Conservation (phyloP, 2,113 vertebrate species). For the Nicator chloris region DNA sequence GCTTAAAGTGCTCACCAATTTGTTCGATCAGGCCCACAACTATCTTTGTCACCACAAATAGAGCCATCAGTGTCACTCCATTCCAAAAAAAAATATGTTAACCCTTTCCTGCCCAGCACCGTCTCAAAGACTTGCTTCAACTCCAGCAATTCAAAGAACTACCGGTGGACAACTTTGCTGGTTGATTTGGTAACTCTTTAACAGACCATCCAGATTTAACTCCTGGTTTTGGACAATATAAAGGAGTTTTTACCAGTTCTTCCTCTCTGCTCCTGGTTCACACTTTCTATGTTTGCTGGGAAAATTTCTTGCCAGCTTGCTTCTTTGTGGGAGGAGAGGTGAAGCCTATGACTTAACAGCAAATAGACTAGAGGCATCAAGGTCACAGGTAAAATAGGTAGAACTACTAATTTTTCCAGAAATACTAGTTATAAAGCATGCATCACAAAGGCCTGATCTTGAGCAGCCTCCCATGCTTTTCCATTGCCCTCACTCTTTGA, state of each 20-base stretch:
- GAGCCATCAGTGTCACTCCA: background rate
- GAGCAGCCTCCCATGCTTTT: background rate
- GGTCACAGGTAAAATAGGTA: background rate
- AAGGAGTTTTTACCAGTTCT: background rate
- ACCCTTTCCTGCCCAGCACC: constrained; percentile 26
- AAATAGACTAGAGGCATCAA: background rate
- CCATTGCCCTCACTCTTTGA: background rate
- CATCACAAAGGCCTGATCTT: background rate
- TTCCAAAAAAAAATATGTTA: constrained; percentile 36
- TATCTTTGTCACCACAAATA: background rate
- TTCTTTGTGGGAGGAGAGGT: background rate
- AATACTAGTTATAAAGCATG: background rate
- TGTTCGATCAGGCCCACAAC: background rate
- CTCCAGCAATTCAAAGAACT: background rate
- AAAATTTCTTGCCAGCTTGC: background rate
- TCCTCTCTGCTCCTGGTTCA: background rate
- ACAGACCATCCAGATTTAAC: background rate
- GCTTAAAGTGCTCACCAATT: background rate
- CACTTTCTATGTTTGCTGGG: background rate
- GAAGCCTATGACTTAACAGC: background rate
- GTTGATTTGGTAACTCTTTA: background rate
- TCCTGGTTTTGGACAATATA: background rate
- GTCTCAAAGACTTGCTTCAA: background rate
- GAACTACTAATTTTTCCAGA: background rate
- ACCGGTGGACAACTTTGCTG: background rate